Conservation (phyloP, 2,113 vertebrate species). For the Perccottus glenii region DNA sequence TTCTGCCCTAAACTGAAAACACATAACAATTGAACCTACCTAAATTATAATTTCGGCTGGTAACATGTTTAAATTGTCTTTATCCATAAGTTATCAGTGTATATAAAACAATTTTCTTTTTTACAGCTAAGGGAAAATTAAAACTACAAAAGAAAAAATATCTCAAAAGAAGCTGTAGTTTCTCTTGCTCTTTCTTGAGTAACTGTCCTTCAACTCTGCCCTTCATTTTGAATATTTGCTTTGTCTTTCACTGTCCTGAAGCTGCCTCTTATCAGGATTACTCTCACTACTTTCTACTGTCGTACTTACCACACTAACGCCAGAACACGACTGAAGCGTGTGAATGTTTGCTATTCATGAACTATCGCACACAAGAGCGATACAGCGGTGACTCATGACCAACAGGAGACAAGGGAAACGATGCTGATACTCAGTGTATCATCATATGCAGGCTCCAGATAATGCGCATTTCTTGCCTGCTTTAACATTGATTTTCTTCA, state of each 20-base stretch:
- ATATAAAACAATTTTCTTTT: too few relatives aligned
- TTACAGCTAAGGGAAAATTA: not conserved
- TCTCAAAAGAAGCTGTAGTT: not conserved
- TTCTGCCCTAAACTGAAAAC: not conserved
- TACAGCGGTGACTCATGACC: constrained; percentile 26
- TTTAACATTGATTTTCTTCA: constrained; percentile 39
- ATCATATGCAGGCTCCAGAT: constrained; percentile 12
- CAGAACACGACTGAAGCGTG: constrained; percentile 14
- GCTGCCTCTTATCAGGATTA: constrained; percentile 41
- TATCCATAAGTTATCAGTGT: too few relatives aligned
- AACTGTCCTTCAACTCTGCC: constrained; percentile 22
- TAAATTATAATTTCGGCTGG: too few relatives aligned
- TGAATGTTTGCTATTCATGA: constrained; percentile 63
- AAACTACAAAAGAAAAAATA: not conserved
- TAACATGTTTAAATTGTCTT: too few relatives aligned
- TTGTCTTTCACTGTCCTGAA: constrained; percentile 46
- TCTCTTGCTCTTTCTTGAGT: constrained; percentile 15
- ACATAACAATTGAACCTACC: not conserved
- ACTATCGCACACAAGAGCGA: constrained; percentile 61
- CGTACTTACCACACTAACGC: constrained; percentile 22
- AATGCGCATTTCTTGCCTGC: constrained; percentile 28
- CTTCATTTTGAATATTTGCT: constrained; percentile 43
- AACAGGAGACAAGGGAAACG: constrained; percentile 21
- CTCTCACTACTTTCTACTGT: constrained; percentile 36
- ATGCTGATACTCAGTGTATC: constrained; percentile 21